Evolutionary conservation across 2,888 invertebrate genomes (phyloP).

Genomic region (Thecophora atra): DNA sequence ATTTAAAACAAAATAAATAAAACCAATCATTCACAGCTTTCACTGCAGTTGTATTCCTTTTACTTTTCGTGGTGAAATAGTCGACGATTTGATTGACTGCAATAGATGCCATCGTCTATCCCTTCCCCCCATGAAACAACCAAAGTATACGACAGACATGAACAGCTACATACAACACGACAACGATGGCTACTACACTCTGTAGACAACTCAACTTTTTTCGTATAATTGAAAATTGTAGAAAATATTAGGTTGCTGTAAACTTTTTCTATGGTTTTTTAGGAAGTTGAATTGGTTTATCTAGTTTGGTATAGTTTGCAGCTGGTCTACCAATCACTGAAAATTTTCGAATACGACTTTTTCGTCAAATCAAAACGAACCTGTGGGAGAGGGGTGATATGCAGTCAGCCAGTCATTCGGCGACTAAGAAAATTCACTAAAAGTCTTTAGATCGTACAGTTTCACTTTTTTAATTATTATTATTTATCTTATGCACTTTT

Average conservation of each 20-base stretch:
- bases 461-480: not conserved
- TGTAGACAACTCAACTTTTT: too few species aligned
- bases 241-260: too few species aligned
- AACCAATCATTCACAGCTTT: not conserved
- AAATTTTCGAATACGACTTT: too few species aligned
- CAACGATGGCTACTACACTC: too few species aligned
- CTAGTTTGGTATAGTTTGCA: too few species aligned
- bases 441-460: constrained; percentile 2
- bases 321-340: too few species aligned
- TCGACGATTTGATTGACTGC: constrained; percentile 11
- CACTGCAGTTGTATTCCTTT: constrained; percentile 1
- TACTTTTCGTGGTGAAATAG: constrained; percentile 19
- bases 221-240: too few species aligned
- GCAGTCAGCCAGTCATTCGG: constrained; percentile 15
- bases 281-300: too few species aligned
- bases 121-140: too few species aligned
- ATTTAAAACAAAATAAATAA: not conserved
- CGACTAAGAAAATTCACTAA: constrained; percentile 16
- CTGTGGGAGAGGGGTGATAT: constrained; percentile 15
- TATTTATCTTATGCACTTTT: constrained; percentile 8
- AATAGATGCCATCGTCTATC: not conserved
- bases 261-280: too few species aligned
- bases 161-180: too few species aligned
- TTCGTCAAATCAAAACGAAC: not conserved
- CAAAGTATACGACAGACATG: too few species aligned